Evolutionary conservation across 2,113 vertebrate species (phyloP).

Genomic region (Xerus inauris): DNA sequence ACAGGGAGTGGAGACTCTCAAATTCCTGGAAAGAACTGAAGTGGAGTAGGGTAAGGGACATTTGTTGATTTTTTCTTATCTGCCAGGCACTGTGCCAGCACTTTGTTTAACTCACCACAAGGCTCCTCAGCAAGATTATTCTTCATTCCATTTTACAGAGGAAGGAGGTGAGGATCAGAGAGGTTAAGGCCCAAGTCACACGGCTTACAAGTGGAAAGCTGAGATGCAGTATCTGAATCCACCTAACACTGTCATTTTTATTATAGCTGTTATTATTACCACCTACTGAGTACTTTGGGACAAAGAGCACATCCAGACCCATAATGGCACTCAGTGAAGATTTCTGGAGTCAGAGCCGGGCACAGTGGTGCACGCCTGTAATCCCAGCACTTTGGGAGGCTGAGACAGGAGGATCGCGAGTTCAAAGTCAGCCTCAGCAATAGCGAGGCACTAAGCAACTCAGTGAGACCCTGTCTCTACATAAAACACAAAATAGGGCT

Average conservation of each 20-base stretch:
- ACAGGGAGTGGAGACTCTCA: background rate
- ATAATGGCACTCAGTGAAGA: rapidly evolving
- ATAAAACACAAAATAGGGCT: too few species aligned
- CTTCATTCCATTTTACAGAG: background rate
- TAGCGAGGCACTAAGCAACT: too few species aligned
- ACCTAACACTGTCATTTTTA: background rate
- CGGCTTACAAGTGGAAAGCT: background rate
- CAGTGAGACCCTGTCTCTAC: too few species aligned
- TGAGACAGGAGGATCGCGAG: too few species aligned
- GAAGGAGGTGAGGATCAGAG: background rate
- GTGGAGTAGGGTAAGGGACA: background rate
- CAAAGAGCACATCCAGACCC: background rate
- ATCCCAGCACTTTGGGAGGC: too few species aligned
- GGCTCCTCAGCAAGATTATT: too few species aligned
- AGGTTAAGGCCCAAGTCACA: background rate
- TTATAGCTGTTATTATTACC: too few species aligned
- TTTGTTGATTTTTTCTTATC: background rate
- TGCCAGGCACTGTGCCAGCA: background rate
- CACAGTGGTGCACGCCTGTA: too few species aligned
- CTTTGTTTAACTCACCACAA: rapidly evolving
- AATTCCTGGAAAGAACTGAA: slow-evolving; percentile 22
- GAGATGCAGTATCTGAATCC: background rate
- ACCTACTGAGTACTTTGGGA: background rate
- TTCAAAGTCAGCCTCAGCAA: too few species aligned
- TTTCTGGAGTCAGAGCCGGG: background rate